Evolutionary conservation across 2,113 vertebrate genomes (phyloP).

Genomic region (Glaucidium brasilianum): DNA sequence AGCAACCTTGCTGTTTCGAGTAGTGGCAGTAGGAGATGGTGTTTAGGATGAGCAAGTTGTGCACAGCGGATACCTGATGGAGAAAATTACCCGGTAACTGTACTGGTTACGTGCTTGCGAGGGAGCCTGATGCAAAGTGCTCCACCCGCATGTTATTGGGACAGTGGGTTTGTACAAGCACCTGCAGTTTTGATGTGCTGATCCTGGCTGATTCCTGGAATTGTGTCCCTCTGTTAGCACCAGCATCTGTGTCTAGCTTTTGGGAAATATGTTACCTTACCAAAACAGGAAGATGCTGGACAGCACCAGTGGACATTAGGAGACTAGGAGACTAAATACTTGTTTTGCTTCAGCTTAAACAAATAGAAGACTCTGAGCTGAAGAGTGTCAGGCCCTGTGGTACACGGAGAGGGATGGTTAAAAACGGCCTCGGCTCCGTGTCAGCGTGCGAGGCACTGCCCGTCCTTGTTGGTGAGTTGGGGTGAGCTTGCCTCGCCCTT

Average conservation of each 20-base stretch:
- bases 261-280: neutral
- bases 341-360: neutral
- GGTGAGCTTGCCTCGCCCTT: neutral
- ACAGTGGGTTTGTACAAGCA: neutral
- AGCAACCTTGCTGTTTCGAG: neutral
- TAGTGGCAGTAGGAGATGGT: neutral
- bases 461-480: neutral
- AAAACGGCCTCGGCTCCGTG: rapidly evolving
- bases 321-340: neutral
- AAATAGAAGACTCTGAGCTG: neutral
- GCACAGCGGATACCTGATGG: neutral
- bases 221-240: neutral
- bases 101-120: neutral
- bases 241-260: neutral
- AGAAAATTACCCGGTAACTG: neutral
- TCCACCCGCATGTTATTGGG: neutral
- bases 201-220: neutral
- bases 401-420: neutral
- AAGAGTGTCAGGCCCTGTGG: neutral
- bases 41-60: neutral
- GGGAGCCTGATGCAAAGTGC: neutral
- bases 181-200: neutral
- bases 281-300: neutral
- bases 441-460: neutral
- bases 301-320: neutral